Conservation (phyloP, 2,797 vertebrate genomes). For the Clamator glandarius region DNA sequence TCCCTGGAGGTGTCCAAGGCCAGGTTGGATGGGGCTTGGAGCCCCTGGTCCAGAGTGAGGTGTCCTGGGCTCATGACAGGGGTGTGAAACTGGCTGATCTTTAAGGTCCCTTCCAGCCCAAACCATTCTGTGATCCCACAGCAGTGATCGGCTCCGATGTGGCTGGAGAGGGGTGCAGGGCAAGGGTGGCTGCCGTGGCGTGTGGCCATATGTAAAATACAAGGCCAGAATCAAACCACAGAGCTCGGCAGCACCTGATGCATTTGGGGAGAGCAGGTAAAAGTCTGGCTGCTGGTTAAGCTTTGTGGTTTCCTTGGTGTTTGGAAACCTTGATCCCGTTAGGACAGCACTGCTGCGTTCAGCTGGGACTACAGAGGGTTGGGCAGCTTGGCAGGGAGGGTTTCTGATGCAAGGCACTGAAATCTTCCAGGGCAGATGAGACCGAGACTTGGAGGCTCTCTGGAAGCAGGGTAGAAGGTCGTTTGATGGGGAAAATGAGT, state of each 20-base stretch:
- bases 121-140: too few relatives aligned
- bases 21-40: too few relatives aligned
- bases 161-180: not conserved
- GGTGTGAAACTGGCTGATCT: too few relatives aligned
- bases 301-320: not conserved
- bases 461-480: not conserved
- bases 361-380: not conserved
- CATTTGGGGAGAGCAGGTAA: not conserved
- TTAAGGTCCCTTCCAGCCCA: too few relatives aligned
- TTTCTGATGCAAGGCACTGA: not conserved
- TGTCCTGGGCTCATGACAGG: too few relatives aligned
- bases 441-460: not conserved
- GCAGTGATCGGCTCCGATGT: fast-evolving
- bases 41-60: too few relatives aligned
- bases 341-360: not conserved
- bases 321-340: fast-evolving
- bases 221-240: not conserved
- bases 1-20: too few relatives aligned
- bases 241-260: not conserved
- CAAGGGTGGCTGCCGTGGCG: not conserved
- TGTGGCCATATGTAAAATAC: not conserved
- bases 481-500: fast-evolving
- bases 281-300: not conserved
- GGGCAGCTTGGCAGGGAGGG: not conserved
- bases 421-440: not conserved